Conservation (phyloP, 2,113 vertebrate genomes). For the Albula goreensis region DNA sequence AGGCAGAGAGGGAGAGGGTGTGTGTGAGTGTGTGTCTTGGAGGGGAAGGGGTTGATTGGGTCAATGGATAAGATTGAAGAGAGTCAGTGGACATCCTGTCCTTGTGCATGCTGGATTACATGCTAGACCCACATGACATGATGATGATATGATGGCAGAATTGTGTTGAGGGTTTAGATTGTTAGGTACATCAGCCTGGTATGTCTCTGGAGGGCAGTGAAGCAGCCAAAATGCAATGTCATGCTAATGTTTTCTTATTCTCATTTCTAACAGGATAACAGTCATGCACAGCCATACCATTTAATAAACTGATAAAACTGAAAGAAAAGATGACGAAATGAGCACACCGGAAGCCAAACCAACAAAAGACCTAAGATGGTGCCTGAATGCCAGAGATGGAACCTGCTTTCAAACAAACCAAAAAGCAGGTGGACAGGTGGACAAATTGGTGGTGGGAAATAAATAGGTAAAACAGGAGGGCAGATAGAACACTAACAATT, state of each 20-base stretch:
- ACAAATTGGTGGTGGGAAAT: background rate
- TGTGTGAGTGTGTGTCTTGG: background rate
- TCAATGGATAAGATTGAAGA: slow-evolving; percentile 12
- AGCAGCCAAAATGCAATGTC: slow-evolving; percentile 1
- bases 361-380: background rate
- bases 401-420: background rate
- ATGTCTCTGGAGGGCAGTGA: slow-evolving; percentile 12
- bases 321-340: background rate
- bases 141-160: slow-evolving; percentile 17
- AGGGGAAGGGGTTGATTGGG: background rate
- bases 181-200: background rate
- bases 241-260: background rate
- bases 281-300: slow-evolving; percentile 19
- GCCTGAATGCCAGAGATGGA: background rate
- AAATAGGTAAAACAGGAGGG: slow-evolving; percentile 32
- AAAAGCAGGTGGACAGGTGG: background rate
- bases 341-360: background rate
- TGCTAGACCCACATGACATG: slow-evolving; percentile 14
- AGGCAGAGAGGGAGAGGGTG: slow-evolving; percentile 16
- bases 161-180: background rate
- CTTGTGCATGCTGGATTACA: slow-evolving; percentile 34
- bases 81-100: slow-evolving; percentile 14
- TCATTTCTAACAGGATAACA: background rate
- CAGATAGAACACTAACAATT: background rate
- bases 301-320: background rate